Evolutionary conservation across 2,888 invertebrate genomes (phyloP), one percentile per base, ranked within the genome.

Genomic region (Drosophila incognita): DNA sequence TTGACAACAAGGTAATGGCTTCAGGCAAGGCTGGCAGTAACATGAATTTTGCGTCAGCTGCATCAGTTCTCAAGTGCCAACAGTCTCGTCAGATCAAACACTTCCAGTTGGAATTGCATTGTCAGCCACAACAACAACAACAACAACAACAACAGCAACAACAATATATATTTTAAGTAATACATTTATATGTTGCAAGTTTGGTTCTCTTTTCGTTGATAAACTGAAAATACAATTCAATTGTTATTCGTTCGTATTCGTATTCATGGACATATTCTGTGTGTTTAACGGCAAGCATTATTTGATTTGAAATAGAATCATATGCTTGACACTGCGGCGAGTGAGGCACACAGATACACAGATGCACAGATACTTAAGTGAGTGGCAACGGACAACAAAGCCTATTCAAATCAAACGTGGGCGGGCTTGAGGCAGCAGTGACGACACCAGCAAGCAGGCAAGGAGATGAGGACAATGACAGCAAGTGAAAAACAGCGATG

Each of bases 371-470:
- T 18, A 27, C 49, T 27, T 51, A 31, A 35, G 35, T 49, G 38
- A 40, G 38, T 49, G 46, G 48, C 51, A 38, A 49, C 27, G 29
- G 38, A 36, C 40, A 31, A 67, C 38, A 33, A 27, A 31, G 18
- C 54, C 38, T 29, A 54, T 64, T 65, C 15, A 65, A 48, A 49
- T 24, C 52, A 27, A 46, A n/a, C 10, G 18, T 27, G 15, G 49
- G 4, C 24, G 15, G 49, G 6, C 24, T 53, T 29, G 52, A 48
- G 15, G 31, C 46, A 38, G 24, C 2, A 24, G 40, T 29, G 24
- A 31, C 36, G 29, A 38, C 3, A 54, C 38, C 24, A 46, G 24
- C 38, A 60, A 36, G 29, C 24, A 56, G 31, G n/a, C 33, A 36
- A 18, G 36, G 15, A 35, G 5, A 35, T n/a, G n/a, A 21, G 31